These are phyloP conservation scores for Eudyptes chrysolophus DNA, from an alignment of 2,113 vertebrate species.

Conservation along the genomic window DNA sequence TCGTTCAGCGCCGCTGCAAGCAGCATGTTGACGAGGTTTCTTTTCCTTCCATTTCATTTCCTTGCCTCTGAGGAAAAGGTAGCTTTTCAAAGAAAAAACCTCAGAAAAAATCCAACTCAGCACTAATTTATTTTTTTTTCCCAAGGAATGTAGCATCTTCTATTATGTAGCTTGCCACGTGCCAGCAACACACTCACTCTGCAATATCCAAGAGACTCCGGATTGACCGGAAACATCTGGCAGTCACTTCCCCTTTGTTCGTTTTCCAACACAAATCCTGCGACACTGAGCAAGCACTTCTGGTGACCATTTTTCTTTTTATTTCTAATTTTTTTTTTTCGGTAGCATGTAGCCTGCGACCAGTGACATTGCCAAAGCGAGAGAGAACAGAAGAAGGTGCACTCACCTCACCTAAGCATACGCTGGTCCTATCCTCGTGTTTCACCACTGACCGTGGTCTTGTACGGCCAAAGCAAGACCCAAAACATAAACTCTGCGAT, in stretches of 20 bases:
- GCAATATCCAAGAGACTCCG: conserved; percentile 45
- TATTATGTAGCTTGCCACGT: conserved; percentile 67
- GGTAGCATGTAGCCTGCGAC: conserved; percentile 19
- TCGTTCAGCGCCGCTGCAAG: not conserved
- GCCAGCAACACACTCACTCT: conserved; percentile 23
- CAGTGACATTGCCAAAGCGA: conserved; percentile 27
- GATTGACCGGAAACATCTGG: not conserved
- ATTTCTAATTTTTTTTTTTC: too few species aligned
- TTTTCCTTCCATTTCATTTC: not conserved
- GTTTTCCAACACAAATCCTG: not conserved
- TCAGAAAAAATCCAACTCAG: conserved; percentile 2
- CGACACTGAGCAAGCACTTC: not conserved
- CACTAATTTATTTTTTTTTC: not conserved
- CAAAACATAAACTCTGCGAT: not conserved
- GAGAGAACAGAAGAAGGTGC: not conserved
- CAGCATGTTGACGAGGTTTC: not conserved
- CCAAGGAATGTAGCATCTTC: conserved; percentile 76
- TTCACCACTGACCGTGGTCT: not conserved
- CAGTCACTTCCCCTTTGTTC: not conserved
- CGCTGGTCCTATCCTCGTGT: not conserved
- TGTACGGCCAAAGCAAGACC: not conserved
- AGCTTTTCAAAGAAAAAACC: not conserved
- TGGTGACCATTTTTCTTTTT: not conserved
- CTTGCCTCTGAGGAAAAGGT: not conserved
- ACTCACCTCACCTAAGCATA: not conserved